These are phyloP conservation scores for Ranitomeya variabilis DNA, from an alignment of 2,113 vertebrate genomes.

Conservation along the genomic window DNA sequence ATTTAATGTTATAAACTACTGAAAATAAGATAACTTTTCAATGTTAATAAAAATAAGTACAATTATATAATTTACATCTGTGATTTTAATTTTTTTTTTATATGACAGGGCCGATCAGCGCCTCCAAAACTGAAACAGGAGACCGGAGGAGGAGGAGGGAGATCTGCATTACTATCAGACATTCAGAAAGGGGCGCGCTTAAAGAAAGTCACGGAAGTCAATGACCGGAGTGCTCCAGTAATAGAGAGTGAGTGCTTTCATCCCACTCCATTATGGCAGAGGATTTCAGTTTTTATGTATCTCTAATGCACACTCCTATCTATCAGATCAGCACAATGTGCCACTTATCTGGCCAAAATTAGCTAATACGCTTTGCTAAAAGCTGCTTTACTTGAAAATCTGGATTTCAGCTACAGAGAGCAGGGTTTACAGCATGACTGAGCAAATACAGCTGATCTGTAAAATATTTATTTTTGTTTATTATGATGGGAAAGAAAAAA, in stretches of 20 bases:
- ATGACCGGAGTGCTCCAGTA: slow-evolving; percentile 86
- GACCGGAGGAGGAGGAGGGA: slow-evolving; percentile 72
- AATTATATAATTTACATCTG: neutral
- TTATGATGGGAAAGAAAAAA: neutral
- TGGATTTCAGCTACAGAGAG: neutral
- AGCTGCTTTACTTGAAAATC: neutral
- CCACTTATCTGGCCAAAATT: neutral
- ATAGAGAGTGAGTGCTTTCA: slow-evolving; percentile 81
- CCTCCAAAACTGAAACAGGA: slow-evolving; percentile 64
- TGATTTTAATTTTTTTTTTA: neutral
- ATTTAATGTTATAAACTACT: too few species aligned
- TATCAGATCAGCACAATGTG: neutral
- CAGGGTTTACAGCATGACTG: neutral
- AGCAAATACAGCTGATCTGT: neutral
- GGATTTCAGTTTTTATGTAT: neutral
- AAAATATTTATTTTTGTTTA: slow-evolving; percentile 20
- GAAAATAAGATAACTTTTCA: too few species aligned
- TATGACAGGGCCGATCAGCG: slow-evolving; percentile 69
- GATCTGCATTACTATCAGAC: slow-evolving; percentile 85
- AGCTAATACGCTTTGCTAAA: neutral
- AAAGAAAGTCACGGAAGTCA: slow-evolving; percentile 84
- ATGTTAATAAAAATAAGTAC: too few species aligned
- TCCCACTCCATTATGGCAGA: neutral
- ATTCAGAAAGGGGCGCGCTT: slow-evolving; percentile 90
- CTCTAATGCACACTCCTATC: neutral